Evolutionary conservation across 1,140 invertebrate species (phyloP).

Genomic region (Calephelis virginiensis): DNA sequence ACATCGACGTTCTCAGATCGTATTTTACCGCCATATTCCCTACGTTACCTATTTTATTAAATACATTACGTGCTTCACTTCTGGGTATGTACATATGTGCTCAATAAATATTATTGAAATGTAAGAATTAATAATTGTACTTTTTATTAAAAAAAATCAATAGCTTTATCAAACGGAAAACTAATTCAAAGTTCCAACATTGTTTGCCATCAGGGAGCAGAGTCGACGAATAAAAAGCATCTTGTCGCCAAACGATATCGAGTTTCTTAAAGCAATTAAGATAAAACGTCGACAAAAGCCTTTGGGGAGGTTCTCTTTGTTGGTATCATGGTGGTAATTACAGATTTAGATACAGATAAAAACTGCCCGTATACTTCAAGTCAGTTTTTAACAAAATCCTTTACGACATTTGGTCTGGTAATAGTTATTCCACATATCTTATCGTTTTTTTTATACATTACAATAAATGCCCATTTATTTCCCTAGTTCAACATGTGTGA

Average conservation of each 20-base stretch:
- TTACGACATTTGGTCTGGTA: too few species aligned
- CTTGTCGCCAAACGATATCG: slow-evolving; percentile 34
- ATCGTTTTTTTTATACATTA: too few species aligned
- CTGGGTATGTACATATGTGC: background rate
- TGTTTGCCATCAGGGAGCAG: slow-evolving; percentile 32
- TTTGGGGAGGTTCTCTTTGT: slow-evolving; percentile 14
- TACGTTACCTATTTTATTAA: too few species aligned
- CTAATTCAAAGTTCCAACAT: slow-evolving; percentile 33
- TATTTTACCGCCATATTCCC: too few species aligned
- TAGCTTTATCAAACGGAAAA: slow-evolving; percentile 31
- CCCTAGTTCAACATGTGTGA: too few species aligned
- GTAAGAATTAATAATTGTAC: background rate
- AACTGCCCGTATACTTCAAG: slow-evolving; percentile 6
- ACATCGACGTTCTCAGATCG: too few species aligned
- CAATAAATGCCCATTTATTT: too few species aligned
- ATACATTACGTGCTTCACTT: too few species aligned
- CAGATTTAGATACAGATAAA: slow-evolving; percentile 13
- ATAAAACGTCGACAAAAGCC: slow-evolving; percentile 30
- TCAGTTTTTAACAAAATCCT: background rate
- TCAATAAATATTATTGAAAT: background rate
- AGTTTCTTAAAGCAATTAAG: slow-evolving; percentile 37
- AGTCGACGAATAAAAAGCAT: slow-evolving; percentile 34
- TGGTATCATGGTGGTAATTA: slow-evolving; percentile 13
- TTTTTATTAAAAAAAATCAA: slow-evolving; percentile 19
- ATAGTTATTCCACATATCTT: too few species aligned